phyloP scores from a whole-genome alignment of 2,797 vertebrate genomes.

The Muscicapa comitata region DNA sequence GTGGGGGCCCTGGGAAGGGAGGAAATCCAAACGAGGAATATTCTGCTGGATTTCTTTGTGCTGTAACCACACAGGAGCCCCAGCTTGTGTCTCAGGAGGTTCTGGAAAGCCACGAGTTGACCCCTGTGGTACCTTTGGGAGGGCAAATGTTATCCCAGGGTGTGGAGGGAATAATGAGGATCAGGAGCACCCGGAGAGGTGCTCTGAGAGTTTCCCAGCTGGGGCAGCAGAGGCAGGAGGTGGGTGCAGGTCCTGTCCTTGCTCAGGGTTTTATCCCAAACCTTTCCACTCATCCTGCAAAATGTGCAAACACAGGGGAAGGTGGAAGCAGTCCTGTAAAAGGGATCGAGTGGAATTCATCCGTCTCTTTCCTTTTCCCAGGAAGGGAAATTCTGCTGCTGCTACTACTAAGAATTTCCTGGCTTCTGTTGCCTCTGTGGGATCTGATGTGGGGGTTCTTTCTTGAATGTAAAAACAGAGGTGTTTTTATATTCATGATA shows the following conservation, averaged over 20 bases:
- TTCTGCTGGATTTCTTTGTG: not conserved
- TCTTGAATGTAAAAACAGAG: not conserved
- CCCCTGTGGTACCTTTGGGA: not conserved
- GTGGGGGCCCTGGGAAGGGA: not conserved
- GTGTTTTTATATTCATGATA: not conserved
- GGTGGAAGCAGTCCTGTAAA: not conserved
- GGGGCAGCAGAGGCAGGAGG: not conserved
- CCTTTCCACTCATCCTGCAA: not conserved
- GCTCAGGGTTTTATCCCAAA: not conserved
- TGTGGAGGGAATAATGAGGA: not conserved
- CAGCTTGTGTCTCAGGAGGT: not conserved
- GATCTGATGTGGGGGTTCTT: too few species aligned
- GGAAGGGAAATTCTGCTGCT: not conserved
- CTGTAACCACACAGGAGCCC: not conserved
- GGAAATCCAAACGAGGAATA: not conserved
- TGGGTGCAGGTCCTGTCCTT: not conserved
- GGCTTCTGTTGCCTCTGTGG: not conserved
- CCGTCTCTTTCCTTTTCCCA: not conserved
- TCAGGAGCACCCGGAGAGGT: not conserved
- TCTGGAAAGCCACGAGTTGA: not conserved
- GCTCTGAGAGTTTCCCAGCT: not conserved
- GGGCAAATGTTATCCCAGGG: not conserved
- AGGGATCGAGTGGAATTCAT: not conserved
- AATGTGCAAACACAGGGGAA: accelerated
- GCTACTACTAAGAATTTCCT: not conserved